These are phyloP conservation scores for Dasypus novemcinctus DNA, from an alignment of 2,113 vertebrate species.

Conservation along the genomic window DNA sequence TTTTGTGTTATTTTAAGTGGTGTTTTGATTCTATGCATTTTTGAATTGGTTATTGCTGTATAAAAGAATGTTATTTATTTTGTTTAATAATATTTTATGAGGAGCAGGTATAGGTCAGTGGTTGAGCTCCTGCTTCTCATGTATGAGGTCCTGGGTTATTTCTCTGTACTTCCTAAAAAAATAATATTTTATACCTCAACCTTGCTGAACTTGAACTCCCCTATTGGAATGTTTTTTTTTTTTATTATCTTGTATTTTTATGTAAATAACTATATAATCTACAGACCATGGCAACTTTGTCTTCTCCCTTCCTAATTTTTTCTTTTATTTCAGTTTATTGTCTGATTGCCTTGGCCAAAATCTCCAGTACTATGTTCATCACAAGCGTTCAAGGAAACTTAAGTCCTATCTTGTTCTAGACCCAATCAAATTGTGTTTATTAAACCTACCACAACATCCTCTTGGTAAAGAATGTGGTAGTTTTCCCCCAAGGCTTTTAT, in stretches of 20 bases:
- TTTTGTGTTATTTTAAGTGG: background rate
- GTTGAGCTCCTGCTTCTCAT: too few species aligned
- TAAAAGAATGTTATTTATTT: slow-evolving; percentile 3
- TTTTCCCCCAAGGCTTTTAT: background rate
- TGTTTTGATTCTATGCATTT: background rate
- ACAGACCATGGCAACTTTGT: background rate
- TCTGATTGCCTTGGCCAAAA: background rate
- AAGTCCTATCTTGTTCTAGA: background rate
- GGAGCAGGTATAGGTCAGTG: too few species aligned
- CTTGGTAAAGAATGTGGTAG: background rate
- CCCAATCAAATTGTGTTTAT: background rate
- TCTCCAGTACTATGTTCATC: background rate
- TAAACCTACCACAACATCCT: background rate
- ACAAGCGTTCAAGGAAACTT: background rate
- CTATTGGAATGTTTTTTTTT: background rate
- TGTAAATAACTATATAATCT: background rate
- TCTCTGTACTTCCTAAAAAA: background rate
- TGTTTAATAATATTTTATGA: slow-evolving; percentile 21
- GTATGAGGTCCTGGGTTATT: too few species aligned
- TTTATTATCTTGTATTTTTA: slow-evolving; percentile 30
- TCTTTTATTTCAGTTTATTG: background rate
- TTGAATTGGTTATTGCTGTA: slow-evolving; percentile 1
- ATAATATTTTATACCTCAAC: background rate
- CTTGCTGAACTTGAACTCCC: background rate
- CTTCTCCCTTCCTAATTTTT: background rate